These are phyloP conservation scores for Diloba caeruleocephala DNA, from an alignment of 2,888 invertebrate genomes.

Conservation along the genomic window DNA sequence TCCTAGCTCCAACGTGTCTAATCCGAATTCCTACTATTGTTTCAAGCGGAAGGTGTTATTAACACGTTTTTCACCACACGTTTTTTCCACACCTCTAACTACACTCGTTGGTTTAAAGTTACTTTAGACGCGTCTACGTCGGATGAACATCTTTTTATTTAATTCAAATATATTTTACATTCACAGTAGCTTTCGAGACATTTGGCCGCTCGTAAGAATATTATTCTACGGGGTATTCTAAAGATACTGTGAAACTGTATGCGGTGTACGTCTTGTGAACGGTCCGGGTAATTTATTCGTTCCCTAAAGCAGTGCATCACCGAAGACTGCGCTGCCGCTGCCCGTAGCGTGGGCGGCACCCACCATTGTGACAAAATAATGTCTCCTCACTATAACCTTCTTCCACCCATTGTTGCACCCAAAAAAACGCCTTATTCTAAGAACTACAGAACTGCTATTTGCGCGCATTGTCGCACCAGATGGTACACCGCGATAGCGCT, in stretches of 20 bases:
- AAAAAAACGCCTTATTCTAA: conserved; percentile 73
- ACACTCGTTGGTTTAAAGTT: conserved; percentile 35
- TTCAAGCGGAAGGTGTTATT: conserved; percentile 62
- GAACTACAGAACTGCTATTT: conserved; percentile 64
- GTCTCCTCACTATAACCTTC: conserved; percentile 84
- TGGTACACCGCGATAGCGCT: conserved; percentile 84
- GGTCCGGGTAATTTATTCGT: conserved; percentile 86
- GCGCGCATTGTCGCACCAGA: conserved; percentile 69
- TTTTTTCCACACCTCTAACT: conserved; percentile 49
- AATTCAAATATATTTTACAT: conserved; percentile 41
- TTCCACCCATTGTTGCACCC: conserved; percentile 59
- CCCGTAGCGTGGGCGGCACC: conserved; percentile 85
- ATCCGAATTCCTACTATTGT: conserved; percentile 67
- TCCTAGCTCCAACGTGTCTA: conserved; percentile 71
- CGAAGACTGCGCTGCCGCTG: conserved; percentile 79
- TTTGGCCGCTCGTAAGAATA: conserved; percentile 61
- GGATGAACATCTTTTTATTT: conserved; percentile 28
- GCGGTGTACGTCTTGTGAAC: conserved; percentile 74
- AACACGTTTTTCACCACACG: conserved; percentile 53
- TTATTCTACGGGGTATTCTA: conserved; percentile 72
- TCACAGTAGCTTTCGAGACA: conserved; percentile 49
- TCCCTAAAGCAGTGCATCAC: conserved; percentile 88
- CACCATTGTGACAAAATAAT: conserved; percentile 89
- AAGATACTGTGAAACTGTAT: conserved; percentile 75
- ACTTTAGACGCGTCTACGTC: conserved; percentile 8